These are phyloP conservation scores for Megaceryle torquata DNA, from an alignment of 2,113 vertebrate species.

Conservation along the genomic window DNA sequence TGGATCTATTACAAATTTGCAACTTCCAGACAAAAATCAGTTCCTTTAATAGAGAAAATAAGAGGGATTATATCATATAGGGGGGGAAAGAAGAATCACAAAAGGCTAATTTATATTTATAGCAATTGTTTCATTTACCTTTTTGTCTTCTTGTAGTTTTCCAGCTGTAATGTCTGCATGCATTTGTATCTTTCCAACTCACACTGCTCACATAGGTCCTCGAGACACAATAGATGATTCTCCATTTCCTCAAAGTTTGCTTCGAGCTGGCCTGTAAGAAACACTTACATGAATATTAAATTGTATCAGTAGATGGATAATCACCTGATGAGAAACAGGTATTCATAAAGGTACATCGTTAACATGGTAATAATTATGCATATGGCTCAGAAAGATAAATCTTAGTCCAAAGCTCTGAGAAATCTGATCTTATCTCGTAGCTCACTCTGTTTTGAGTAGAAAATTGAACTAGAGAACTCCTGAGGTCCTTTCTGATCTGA, in stretches of 20 bases:
- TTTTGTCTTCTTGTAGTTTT: constrained; percentile 89
- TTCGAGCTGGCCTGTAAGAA: constrained; percentile 84
- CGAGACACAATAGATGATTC: constrained; percentile 83
- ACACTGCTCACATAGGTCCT: constrained; percentile 88
- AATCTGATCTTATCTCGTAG: background rate
- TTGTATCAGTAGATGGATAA: background rate
- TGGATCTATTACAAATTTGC: background rate
- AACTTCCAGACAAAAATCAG: background rate
- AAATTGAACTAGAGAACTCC: background rate
- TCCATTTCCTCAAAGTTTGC: constrained; percentile 93
- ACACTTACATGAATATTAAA: constrained; percentile 30
- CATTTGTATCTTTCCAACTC: constrained; percentile 86
- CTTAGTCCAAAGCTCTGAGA: background rate
- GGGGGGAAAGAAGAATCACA: background rate
- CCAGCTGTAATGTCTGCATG: constrained; percentile 81
- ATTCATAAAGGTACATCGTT: background rate
- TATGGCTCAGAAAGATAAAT: background rate
- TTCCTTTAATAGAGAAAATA: background rate
- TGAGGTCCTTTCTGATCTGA: background rate
- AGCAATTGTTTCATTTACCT: constrained; percentile 74
- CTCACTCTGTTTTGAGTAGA: background rate
- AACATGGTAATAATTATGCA: background rate
- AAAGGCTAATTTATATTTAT: background rate
- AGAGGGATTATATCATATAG: background rate
- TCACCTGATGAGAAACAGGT: background rate